Evolutionary conservation across 2,888 invertebrate genomes (phyloP).

Genomic region (Acronicta leporina): DNA sequence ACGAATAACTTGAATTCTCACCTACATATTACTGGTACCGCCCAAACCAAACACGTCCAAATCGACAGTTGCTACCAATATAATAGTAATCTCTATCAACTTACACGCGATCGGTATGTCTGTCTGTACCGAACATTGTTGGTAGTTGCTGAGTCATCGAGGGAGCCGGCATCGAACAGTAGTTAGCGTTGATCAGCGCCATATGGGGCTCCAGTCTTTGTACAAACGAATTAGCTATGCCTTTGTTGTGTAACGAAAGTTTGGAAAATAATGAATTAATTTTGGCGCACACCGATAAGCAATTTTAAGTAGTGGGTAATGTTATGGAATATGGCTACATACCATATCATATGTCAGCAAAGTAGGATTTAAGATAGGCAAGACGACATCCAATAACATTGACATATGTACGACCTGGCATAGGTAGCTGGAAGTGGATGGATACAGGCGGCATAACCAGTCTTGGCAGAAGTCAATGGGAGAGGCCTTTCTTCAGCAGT

Average conservation of each 20-base stretch:
- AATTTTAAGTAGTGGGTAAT: no score
- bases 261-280: conserved; percentile 43
- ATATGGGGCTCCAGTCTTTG: conserved; percentile 68
- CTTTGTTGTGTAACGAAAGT: conserved; percentile 42
- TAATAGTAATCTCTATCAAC: conserved; percentile 40
- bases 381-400: no score
- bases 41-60: conserved; percentile 5
- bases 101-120: conserved; percentile 51
- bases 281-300: conserved; percentile 19
- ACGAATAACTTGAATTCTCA: background rate
- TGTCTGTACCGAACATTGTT: conserved; percentile 56
- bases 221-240: conserved; percentile 50
- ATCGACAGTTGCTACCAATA: conserved; percentile 40
- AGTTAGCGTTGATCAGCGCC: conserved; percentile 73
- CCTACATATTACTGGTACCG: background rate
- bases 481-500: no score
- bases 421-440: no score
- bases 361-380: no score
- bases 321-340: no score
- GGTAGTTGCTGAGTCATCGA: conserved; percentile 73
- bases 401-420: no score
- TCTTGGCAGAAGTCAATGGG: no score
- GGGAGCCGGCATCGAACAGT: conserved; percentile 74
- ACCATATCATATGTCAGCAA: no score
- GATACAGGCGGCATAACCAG: no score